Evolutionary conservation across 2,888 invertebrate genomes (phyloP), one percentile per base, ranked within the genome.

Genomic region (Pachycephus smyrnensis): DNA sequence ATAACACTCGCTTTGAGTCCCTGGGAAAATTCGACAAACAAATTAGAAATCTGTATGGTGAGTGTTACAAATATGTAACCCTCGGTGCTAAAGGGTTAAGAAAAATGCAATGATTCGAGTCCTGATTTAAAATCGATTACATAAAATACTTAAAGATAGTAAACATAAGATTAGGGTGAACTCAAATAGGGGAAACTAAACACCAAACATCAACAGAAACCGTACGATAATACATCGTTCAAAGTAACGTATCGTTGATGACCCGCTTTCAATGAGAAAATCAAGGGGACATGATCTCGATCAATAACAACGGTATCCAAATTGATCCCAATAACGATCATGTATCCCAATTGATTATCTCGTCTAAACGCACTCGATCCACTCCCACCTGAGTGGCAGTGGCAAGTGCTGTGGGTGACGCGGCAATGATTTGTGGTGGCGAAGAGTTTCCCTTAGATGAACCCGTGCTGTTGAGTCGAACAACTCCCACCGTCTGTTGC

Each of bases 361-460:
- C 55, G 23, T 55, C 23, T 55, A 1, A 55, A 74, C 69, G 81
- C 73, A 87, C 85, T 88, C 85, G 76, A 87, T 82, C 90, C 90
- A 90, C 90, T 88, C 90, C 88, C 89, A 91, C 91, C 87, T 91
- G 91, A 85, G 90, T 90, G 90, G 90, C 89, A 89, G 89, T 90
- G 89, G 90, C 89, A 87, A 91, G 90, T 88, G 90, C 84, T 86
- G 91, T 87, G 85, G 91, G 91, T 86, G 90, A 90, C 85, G 90
- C 88, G 86, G 88, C 88, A 85, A 91, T 88, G 88, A 89, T 90
- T 90, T 91, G 90, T 87, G 89, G 87, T 88, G 91, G 90, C 87
- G 91, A 91, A 87, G 92, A 89, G 89, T 92, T 91, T 92, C 91
- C 89, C 92, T 90, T 90, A 91, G 92, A 88, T 90, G 91, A 90